phyloP scores from a whole-genome alignment of 2,888 invertebrate genomes.

The Cremastinae sp. region DNA sequence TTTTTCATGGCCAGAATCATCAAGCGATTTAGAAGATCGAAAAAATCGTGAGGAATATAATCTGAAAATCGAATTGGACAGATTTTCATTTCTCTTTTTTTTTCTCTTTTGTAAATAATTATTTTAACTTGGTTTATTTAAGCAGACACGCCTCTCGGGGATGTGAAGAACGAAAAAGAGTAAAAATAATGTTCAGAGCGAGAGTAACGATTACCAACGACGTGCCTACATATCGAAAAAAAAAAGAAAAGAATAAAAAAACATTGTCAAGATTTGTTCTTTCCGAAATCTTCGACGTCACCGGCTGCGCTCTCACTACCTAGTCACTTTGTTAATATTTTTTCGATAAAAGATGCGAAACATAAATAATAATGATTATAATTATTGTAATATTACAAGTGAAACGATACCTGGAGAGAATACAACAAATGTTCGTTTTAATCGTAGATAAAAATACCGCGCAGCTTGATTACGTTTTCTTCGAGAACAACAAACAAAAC shows the following conservation, averaged over 20 bases:
- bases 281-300: slow-evolving; percentile 65
- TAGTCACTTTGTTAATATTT: slow-evolving; percentile 78
- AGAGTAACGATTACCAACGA: slow-evolving; percentile 66
- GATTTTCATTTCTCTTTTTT: slow-evolving; percentile 10
- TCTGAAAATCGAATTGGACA: background rate
- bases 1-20: background rate
- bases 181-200: slow-evolving; percentile 21
- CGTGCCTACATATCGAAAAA: slow-evolving; percentile 74
- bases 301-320: slow-evolving; percentile 75
- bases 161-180: slow-evolving; percentile 2
- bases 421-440: slow-evolving; percentile 38
- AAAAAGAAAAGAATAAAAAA: slow-evolving; percentile 42
- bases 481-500: slow-evolving; percentile 47
- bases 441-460: slow-evolving; percentile 70
- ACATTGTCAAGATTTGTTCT: slow-evolving; percentile 52
- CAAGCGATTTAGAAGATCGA: background rate
- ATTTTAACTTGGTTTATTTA: slow-evolving; percentile 36
- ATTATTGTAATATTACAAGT: slow-evolving; percentile 24
- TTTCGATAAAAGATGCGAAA: slow-evolving; percentile 61
- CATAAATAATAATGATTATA: slow-evolving; percentile 39
- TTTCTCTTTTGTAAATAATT: slow-evolving; percentile 45
- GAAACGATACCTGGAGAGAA: slow-evolving; percentile 24
- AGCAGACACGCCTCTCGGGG: slow-evolving; percentile 6
- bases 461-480: slow-evolving; percentile 71
- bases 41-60: background rate